These are phyloP conservation scores for Xanthorhoe designata DNA, from an alignment of 2,888 invertebrate genomes.

Conservation along the genomic window DNA sequence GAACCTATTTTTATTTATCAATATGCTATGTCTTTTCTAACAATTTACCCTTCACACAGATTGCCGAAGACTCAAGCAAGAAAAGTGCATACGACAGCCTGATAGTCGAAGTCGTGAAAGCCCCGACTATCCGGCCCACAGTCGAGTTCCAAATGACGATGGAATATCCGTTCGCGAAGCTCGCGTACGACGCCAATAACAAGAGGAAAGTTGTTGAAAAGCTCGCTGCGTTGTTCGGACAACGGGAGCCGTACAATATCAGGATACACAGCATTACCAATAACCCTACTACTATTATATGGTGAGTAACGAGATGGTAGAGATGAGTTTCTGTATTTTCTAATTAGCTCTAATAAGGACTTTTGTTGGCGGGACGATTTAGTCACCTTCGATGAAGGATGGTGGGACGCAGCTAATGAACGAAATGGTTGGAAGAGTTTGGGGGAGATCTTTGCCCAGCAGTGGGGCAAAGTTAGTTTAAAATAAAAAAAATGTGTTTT, in stretches of 20 bases:
- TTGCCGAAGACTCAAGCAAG: conserved; percentile 90
- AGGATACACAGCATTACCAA: conserved; percentile 89
- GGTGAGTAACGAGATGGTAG: conserved; percentile 67
- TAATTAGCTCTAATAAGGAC: background rate
- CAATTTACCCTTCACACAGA: conserved; percentile 60
- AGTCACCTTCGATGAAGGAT: too few relatives aligned
- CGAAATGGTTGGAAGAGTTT: too few relatives aligned
- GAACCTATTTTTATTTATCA: too few relatives aligned
- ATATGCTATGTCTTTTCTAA: too few relatives aligned
- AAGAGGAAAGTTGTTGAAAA: conserved; percentile 94
- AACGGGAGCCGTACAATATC: conserved; percentile 90
- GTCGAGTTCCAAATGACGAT: conserved; percentile 93
- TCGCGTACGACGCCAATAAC: conserved; percentile 89
- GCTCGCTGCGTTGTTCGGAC: conserved; percentile 91
- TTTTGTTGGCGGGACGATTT: too few relatives aligned
- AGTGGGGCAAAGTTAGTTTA: too few relatives aligned
- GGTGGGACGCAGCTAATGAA: too few relatives aligned
- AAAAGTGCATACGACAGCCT: conserved; percentile 92
- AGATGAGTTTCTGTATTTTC: background rate
- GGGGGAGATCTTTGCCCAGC: too few relatives aligned
- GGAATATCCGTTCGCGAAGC: conserved; percentile 88
- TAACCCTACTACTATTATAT: conserved; percentile 89
- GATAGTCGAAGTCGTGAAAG: conserved; percentile 89
- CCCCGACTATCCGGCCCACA: conserved; percentile 87
- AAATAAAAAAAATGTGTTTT: too few relatives aligned